phyloP scores from a whole-genome alignment of 2,113 vertebrate genomes.

The Rhizomys pruinosus region DNA sequence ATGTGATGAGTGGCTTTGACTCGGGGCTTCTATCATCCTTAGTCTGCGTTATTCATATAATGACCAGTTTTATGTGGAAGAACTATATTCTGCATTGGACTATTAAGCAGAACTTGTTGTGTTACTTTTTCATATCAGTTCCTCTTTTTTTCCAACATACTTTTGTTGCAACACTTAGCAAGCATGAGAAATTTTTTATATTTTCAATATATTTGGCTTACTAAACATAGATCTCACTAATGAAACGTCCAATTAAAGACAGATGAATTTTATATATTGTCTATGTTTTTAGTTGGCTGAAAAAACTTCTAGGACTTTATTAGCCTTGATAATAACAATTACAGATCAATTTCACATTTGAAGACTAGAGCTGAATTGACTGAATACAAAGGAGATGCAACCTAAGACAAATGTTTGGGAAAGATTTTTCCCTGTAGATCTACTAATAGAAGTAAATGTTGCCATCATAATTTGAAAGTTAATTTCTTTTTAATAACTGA shows the following conservation, averaged over 20 bases:
- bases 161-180: neutral
- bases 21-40: neutral
- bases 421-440: slow-evolving; percentile 6
- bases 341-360: slow-evolving; percentile 20
- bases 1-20: neutral
- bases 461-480: slow-evolving; percentile 58
- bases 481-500: slow-evolving; percentile 70
- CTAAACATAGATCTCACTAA: neutral
- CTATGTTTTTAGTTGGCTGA: neutral
- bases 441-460: slow-evolving; percentile 60
- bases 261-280: slow-evolving; percentile 3
- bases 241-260: neutral
- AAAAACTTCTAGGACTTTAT: neutral
- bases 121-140: neutral
- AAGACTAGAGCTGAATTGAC: neutral
- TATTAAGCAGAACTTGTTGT: neutral
- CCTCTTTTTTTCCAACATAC: neutral
- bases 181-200: neutral
- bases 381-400: slow-evolving; percentile 19
- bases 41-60: neutral
- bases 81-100: neutral
- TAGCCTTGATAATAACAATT: slow-evolving; percentile 8
- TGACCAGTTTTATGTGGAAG: neutral
- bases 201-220: neutral
- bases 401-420: slow-evolving; percentile 55